Evolutionary conservation across 2,888 invertebrate genomes (phyloP).

Genomic region (Hanleya hanleyi): DNA sequence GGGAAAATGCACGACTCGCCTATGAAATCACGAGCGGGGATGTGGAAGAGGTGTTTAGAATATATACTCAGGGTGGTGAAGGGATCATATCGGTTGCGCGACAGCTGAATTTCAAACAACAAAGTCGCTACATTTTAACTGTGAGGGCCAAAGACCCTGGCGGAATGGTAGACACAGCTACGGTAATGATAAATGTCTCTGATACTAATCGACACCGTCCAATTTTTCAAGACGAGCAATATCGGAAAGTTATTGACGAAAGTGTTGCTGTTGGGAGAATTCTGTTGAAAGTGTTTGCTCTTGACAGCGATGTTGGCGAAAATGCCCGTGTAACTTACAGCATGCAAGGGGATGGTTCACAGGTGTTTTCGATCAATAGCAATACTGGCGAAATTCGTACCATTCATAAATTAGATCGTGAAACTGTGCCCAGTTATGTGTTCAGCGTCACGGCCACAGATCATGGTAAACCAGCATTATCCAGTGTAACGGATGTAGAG

Average conservation of each 20-base stretch:
- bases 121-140: slow-evolving; percentile 80
- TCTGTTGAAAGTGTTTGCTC: slow-evolving; percentile 91
- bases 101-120: slow-evolving; percentile 93
- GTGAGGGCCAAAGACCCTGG: slow-evolving; percentile 91
- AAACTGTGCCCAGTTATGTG: slow-evolving; percentile 84
- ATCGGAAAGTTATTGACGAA: slow-evolving; percentile 91
- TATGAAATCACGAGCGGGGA: slow-evolving; percentile 82
- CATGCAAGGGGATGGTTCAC: slow-evolving; percentile 66
- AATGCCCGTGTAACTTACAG: slow-evolving; percentile 83
- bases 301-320: slow-evolving; percentile 94
- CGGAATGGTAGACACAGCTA: slow-evolving; percentile 89
- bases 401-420: slow-evolving; percentile 88
- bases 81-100: slow-evolving; percentile 85
- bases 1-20: slow-evolving; percentile 89
- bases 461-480: slow-evolving; percentile 91
- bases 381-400: slow-evolving; percentile 96
- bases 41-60: slow-evolving; percentile 80
- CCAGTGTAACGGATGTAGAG: slow-evolving; percentile 96
- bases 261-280: slow-evolving; percentile 94
- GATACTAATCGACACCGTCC: slow-evolving; percentile 97
- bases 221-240: slow-evolving; percentile 94
- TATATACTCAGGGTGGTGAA: slow-evolving; percentile 85
- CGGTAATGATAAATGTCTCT: slow-evolving; percentile 92
- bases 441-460: slow-evolving; percentile 93
- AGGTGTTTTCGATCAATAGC: slow-evolving; percentile 88